Base-by-base conservation (phyloP, 2,113 vertebrate species). In the Protobothrops flavoviridis region DNA sequence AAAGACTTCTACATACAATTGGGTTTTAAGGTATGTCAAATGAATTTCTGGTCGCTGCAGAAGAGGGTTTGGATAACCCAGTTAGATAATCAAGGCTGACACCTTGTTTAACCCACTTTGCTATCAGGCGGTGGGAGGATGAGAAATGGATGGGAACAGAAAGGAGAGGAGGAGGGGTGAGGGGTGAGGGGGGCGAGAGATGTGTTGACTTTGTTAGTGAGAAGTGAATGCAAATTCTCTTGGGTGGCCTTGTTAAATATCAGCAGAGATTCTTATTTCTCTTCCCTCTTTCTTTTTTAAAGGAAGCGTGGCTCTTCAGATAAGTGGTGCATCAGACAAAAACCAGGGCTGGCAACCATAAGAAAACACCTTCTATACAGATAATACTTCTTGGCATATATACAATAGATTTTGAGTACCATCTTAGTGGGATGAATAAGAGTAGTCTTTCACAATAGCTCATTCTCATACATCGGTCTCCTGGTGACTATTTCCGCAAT, bases 81-180 rank as follows among this genome's bases (percentile, higher is more conserved):
- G 92, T 89, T 86, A 94, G 94, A 96, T 95, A 89, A 96, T 87
- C 33, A 20, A 94, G 93, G 94, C 94, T 91, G 92, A 96, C 95
- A 94, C 91, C 90, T 94, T 93, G 81, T 93, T 94, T 94, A 93
- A 53, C 0, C 48, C 85, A 8, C 95, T 94, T 95, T 86, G 43
- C 95, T 96, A 95, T 87, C 95, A 94, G 93, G 45, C 87, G 61
- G 92, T 81, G 48, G 92, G 74, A 92, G 93, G 93, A 93, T 6
- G 3, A 94, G 90, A 93, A 93, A 92, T 6, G 43, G 12, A 1
- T 50, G 94, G 95, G 94, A 96, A 96, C 53, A 56, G 87, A 59
- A 90, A 50, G 13, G 45, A 20, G 6, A 52, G 74, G n/a, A 64
- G 29, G 29, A 20, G 48, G 3, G 91, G 85, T 88, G 20, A 64